These are phyloP conservation scores for Macroglossus sobrinus DNA, from an alignment of 2,113 vertebrate genomes.

Conservation along the genomic window DNA sequence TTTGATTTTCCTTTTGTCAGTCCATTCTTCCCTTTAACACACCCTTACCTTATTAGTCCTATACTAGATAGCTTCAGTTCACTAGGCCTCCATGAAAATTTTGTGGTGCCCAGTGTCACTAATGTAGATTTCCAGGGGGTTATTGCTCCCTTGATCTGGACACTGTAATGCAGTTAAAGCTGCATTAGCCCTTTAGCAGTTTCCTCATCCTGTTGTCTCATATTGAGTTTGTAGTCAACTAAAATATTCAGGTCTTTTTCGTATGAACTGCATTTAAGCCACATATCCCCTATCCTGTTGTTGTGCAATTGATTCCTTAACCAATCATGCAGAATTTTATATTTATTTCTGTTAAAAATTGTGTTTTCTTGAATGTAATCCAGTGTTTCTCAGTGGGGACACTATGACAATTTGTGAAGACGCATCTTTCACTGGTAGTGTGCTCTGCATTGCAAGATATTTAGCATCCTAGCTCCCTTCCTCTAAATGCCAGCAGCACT, in stretches of 20 bases:
- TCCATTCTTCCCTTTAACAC: neutral
- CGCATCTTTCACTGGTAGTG: neutral
- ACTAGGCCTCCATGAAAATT: neutral
- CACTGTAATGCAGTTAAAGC: neutral
- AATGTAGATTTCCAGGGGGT: neutral
- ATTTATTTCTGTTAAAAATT: slow-evolving; percentile 26
- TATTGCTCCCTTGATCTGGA: neutral
- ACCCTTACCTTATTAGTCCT: neutral
- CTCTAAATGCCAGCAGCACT: neutral
- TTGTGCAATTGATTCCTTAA: neutral
- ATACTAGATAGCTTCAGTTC: neutral
- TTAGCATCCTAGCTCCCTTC: neutral
- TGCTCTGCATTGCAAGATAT: neutral
- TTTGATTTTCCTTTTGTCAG: neutral
- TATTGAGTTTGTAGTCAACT: neutral
- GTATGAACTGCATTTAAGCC: neutral
- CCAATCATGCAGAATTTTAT: neutral
- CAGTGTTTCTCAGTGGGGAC: neutral
- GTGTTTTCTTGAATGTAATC: neutral
- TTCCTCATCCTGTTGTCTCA: neutral
- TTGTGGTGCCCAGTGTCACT: too few species aligned
- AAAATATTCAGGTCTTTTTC: neutral
- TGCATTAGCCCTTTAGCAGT: neutral
- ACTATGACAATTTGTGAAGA: neutral
- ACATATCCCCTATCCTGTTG: neutral